phyloP scores from a whole-genome alignment of 2,888 invertebrate species.

The Rhamnusium bicolor region DNA sequence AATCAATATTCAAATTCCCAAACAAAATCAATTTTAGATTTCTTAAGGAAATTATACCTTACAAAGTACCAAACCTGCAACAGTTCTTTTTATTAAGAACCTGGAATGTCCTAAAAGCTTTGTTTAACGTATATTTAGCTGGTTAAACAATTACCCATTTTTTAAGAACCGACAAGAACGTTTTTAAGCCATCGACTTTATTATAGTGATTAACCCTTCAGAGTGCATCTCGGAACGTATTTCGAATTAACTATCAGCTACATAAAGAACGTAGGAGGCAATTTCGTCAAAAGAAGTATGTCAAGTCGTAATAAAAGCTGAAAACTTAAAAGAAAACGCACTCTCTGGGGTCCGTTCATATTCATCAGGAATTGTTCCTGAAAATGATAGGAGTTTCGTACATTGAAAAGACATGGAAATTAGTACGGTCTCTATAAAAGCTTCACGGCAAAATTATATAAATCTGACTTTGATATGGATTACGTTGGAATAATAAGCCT shows the following conservation, averaged over 20 bases:
- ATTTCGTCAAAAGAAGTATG: conserved; percentile 26
- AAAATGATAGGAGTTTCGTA: conserved; percentile 5
- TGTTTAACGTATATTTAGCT: conserved; percentile 9
- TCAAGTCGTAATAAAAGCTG: conserved; percentile 23
- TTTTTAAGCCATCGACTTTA: conserved; percentile 38
- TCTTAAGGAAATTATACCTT: neutral
- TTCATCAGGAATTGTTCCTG: conserved; percentile 22
- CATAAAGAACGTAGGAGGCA: conserved; percentile 11
- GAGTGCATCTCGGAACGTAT: conserved; percentile 29
- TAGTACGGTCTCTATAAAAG: neutral
- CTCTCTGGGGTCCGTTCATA: neutral
- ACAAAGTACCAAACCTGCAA: neutral
- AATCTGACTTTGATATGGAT: neutral
- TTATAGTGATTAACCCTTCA: conserved; percentile 41
- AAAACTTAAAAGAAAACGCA: conserved; percentile 14
- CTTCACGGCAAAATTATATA: neutral
- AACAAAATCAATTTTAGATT: neutral
- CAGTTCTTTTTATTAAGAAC: neutral
- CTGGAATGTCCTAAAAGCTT: conserved; percentile 11
- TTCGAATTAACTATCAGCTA: conserved; percentile 21
- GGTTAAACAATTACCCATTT: conserved; percentile 26
- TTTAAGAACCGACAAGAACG: conserved; percentile 25
- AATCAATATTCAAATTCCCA: neutral
- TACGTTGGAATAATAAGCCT: neutral
- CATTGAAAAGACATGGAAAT: neutral